Base-by-base conservation (phyloP, 2,113 vertebrate species). In the Oreochromis tanganicae region DNA sequence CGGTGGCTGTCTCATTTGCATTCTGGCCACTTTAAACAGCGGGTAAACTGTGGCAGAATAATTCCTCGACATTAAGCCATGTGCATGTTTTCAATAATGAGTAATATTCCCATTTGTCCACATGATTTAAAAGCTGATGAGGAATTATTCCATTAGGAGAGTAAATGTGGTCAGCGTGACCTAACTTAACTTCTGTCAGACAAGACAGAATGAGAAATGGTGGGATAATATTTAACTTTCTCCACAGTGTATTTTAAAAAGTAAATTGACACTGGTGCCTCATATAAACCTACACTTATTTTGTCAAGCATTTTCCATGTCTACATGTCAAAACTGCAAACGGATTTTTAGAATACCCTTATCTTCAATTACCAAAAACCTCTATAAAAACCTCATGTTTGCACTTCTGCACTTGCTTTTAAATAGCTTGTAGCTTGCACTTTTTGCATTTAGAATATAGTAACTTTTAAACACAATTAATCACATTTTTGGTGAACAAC, bases 31-130 rank as follows among this genome's bases (percentile, higher is more conserved):
- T 93, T 90, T 50, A 55, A 89, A 81, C n/a, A 41, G 24, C 1
- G 27, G 14, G 36, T 78, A 78, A 89, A 79, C 86, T 14, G 78
- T 87, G 81, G 88, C 78, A 63, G 75, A 90, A 92, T 90, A 61
- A 92, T 90, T 90, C 59, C 85, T 46, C 36, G 13, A 88, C 86
- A 78, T 85, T 46, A 85, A 83, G 52, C 84, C 27, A 73, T 79
- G 87, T 63, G 83, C 84, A 90, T 85, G 80, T 85, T 89, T 52
- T 89, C 86, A 86, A 78, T 91, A 83, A 89, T 80, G 85, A 91
- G 13, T 75, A 84, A 85, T 84, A 50, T 87, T 87, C 61, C 79
- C 80, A 85, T 43, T 79, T 82, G 85, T 84, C 84, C 55, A 79
- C 50, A 63, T 83, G 73, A 85, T 89, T 89, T 85, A 57, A 82